Conservation (phyloP, 2,888 invertebrate genomes). For the Sabatieria punctata region DNA sequence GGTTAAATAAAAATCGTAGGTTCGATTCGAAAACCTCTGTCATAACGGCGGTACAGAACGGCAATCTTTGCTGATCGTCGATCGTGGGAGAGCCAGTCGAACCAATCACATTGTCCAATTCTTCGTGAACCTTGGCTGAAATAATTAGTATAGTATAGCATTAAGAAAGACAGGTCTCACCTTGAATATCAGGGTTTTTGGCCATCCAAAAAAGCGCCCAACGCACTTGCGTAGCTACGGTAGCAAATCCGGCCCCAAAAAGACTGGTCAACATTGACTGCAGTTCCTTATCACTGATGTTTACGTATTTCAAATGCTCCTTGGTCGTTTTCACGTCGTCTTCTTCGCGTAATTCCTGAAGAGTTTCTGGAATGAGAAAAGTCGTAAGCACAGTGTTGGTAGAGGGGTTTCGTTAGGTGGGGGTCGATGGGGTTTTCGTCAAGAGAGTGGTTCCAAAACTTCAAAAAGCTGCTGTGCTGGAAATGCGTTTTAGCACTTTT, state of each 20-base stretch:
- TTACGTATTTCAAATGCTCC: too few relatives aligned
- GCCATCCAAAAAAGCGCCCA: slow-evolving; percentile 8
- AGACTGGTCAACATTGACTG: slow-evolving; percentile 1
- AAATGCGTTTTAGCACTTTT: too few relatives aligned
- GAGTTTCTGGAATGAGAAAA: too few relatives aligned
- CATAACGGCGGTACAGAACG: not conserved
- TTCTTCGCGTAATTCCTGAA: too few relatives aligned
- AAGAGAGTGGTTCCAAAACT: too few relatives aligned
- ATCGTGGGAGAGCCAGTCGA: not conserved
- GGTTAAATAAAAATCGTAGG: not conserved
- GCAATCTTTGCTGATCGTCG: not conserved
- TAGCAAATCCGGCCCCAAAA: slow-evolving; percentile 11
- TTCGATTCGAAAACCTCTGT: too few relatives aligned
- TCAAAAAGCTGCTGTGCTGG: too few relatives aligned
- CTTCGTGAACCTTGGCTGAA: slow-evolving; percentile 4
- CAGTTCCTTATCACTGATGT: not conserved
- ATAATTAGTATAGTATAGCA: not conserved
- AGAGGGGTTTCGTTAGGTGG: too few relatives aligned
- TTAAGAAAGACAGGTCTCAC: not conserved
- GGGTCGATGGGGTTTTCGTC: too few relatives aligned
- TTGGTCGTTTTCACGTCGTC: too few relatives aligned
- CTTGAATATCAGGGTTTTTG: slow-evolving; percentile 5
- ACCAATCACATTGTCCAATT: slow-evolving; percentile 7
- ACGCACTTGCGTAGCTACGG: slow-evolving; percentile 5
- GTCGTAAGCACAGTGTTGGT: too few relatives aligned